phyloP scores from a whole-genome alignment of 2,797 vertebrate species.

The Spinibarbus caldwelli region DNA sequence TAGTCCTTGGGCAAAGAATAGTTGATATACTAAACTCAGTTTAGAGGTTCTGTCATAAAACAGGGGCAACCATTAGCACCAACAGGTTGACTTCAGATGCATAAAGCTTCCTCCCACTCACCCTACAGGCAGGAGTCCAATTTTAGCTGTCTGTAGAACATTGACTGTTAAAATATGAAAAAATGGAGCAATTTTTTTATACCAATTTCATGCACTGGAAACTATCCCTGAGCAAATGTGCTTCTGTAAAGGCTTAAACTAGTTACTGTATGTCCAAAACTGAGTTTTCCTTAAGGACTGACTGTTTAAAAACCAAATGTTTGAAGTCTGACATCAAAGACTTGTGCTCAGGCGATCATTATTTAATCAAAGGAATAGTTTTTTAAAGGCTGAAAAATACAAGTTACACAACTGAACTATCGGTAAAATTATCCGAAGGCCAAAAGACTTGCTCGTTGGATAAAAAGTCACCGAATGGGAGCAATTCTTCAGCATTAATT shows the following conservation, averaged over 20 bases:
- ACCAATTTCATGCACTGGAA: constrained; percentile 25
- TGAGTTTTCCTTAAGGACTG: constrained; percentile 33
- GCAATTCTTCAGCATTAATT: neutral
- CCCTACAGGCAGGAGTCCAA: constrained; percentile 34
- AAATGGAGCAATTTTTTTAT: constrained; percentile 21
- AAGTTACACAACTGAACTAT: neutral
- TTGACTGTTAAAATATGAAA: constrained; percentile 29
- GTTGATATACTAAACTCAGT: constrained; percentile 13
- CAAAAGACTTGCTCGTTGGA: neutral
- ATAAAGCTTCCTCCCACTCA: constrained; percentile 33
- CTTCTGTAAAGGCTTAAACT: constrained; percentile 22
- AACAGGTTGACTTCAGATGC: constrained; percentile 32
- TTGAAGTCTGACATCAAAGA: constrained; percentile 57
- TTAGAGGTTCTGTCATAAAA: constrained; percentile 2
- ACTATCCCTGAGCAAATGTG: neutral
- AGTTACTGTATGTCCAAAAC: constrained; percentile 15
- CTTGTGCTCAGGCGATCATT: constrained; percentile 22
- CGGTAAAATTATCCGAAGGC: neutral
- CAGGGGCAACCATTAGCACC: constrained; percentile 14
- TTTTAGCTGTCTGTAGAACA: constrained; percentile 39
- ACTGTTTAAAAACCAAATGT: constrained; percentile 40
- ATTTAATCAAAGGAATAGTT: constrained; percentile 8
- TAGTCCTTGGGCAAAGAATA: neutral
- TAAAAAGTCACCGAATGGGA: neutral
- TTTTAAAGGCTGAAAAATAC: neutral